A percentile compares a stretch with the other conserved stretches of the same genome.
These are phyloP conservation scores for Propithecus perrieri DNA, from an alignment of 2,797 vertebrate genomes.

Conservation along the genomic window DNA sequence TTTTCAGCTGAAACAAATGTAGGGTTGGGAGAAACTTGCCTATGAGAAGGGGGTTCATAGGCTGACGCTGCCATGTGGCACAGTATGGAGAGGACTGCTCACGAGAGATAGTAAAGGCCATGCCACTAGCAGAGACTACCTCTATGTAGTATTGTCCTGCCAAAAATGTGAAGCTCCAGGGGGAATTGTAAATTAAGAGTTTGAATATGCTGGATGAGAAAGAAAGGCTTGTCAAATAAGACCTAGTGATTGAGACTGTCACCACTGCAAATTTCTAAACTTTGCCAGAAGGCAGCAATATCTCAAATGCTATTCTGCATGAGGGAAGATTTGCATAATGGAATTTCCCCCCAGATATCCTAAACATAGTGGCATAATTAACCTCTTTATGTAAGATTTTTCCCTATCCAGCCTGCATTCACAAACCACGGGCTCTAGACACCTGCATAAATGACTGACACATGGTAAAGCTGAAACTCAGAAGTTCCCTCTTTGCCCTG, in stretches of 20 bases:
- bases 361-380: conserved; percentile 45
- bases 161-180: neutral
- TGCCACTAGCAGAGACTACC: neutral
- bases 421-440: neutral
- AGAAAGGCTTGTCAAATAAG: neutral
- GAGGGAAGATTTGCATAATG: neutral
- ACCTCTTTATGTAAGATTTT: conserved; percentile 23
- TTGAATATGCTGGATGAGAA: neutral
- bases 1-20: neutral
- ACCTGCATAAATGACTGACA: neutral
- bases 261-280: conserved; percentile 8
- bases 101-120: neutral
- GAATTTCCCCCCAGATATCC: neutral
- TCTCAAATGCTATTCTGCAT: neutral
- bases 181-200: neutral
- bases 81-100: neutral
- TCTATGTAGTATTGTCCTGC: neutral
- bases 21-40: neutral
- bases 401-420: neutral
- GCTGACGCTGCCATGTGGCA: neutral
- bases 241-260: neutral
- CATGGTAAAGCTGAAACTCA: conserved; percentile 37
- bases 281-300: conserved; percentile 8
- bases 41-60: neutral
- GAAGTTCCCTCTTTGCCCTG: neutral